These are phyloP conservation scores for Branchellion lobata DNA, from an alignment of 2,888 invertebrate species.

Conservation along the genomic window DNA sequence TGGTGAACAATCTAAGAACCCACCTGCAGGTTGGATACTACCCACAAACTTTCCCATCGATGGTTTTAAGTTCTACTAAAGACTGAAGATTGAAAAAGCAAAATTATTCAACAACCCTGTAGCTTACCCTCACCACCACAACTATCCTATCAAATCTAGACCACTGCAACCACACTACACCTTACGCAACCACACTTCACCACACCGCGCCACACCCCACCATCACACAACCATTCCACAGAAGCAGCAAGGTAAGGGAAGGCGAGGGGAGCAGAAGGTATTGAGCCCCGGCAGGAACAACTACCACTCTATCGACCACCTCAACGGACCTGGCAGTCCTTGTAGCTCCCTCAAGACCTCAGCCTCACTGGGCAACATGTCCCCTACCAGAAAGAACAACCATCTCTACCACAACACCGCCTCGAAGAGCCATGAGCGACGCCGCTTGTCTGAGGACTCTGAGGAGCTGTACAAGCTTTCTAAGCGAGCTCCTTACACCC, in stretches of 20 bases:
- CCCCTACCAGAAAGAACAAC: constrained; percentile 17
- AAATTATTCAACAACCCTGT: too few species aligned
- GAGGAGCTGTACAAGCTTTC: not conserved
- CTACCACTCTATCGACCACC: constrained; percentile 16
- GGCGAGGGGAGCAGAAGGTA: not conserved
- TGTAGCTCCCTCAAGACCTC: not conserved
- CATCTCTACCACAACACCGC: not conserved
- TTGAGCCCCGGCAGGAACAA: not conserved
- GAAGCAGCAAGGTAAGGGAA: not conserved
- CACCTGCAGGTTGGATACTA: constrained; percentile 12
- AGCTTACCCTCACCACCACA: not conserved
- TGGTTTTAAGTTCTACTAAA: not conserved
- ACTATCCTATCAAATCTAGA: not conserved
- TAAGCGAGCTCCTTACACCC: not conserved
- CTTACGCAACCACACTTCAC: not conserved
- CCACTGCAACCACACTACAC: too few species aligned
- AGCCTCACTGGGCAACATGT: constrained; percentile 30
- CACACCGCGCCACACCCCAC: too few species aligned
- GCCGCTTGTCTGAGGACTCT: constrained; percentile 12
- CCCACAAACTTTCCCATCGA: too few species aligned
- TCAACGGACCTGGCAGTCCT: not conserved
- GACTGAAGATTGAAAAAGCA: not conserved
- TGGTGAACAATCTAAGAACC: constrained; percentile 19
- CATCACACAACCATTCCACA: not conserved
- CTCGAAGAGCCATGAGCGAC: not conserved